Evolutionary conservation across 2,113 vertebrate species (phyloP).

Genomic region (Aldabrachelys gigantea): DNA sequence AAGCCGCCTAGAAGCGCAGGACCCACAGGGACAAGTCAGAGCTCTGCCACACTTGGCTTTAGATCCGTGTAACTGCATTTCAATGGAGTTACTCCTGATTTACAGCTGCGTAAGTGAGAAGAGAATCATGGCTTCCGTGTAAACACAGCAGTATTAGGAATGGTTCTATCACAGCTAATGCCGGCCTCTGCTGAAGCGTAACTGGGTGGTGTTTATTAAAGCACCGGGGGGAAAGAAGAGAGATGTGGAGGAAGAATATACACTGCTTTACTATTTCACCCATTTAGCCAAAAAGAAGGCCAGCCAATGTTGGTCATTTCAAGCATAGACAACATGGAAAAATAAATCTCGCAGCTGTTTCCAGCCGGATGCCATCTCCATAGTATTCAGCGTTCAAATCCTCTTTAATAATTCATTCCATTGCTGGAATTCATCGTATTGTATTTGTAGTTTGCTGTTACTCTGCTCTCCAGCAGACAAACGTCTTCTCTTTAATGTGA

Average conservation of each 20-base stretch:
- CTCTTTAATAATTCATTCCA: neutral
- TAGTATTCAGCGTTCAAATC: neutral
- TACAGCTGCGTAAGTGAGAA: neutral
- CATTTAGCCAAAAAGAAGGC: neutral
- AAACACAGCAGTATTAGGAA: neutral
- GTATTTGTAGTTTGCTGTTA: neutral
- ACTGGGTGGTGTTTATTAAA: neutral
- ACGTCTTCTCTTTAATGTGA: neutral
- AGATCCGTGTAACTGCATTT: neutral
- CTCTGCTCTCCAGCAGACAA: fast-evolving
- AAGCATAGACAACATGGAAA: neutral
- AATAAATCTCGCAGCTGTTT: neutral
- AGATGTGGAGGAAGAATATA: neutral
- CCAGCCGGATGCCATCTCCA: neutral
- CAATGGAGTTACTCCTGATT: neutral
- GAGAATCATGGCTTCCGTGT: neutral
- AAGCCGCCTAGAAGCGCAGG: too few species aligned
- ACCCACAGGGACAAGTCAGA: too few species aligned
- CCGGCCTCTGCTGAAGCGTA: neutral
- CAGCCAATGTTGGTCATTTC: neutral
- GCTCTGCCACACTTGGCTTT: neutral
- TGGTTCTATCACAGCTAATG: neutral
- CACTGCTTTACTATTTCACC: neutral
- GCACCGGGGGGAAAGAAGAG: neutral
- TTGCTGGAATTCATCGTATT: too few species aligned